Evolutionary conservation across 1,140 invertebrate genomes (phyloP), one percentile per base, ranked within the genome.

Genomic region (Drosophila kohkoa): DNA sequence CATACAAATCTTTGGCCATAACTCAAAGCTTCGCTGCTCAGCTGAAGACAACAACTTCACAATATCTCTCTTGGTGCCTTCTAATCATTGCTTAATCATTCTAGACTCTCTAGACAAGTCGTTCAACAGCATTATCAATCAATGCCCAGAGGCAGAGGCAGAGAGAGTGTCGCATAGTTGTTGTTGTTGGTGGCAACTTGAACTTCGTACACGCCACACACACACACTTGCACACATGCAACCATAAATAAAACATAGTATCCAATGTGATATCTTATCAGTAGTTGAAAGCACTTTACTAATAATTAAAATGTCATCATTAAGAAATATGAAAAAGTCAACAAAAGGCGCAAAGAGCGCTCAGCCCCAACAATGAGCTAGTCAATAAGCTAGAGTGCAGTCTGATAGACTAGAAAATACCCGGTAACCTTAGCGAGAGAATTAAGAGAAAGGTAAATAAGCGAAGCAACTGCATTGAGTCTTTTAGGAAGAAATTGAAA

Each of bases 281-380:
- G 86, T 74, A 66, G 75, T 85, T 81, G 78, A 81, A 85, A 89
- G 86, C 86, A 89, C 85, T 89, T 89, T 89, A 89, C 85, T 90
- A 89, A 89, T 89, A 89, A 89, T 89, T 89, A 89, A 89, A 89
- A 89, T 89, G 85, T 89, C 85, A 89, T 89, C 85, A 89, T 90
- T 85, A 85, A 90, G 85, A 89, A 89, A 89, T 89, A 89, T 89
- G 85, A 89, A 89, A 89, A 89, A 90, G 85, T 89, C 81, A 89
- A 89, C 81, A 89, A 71, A 87, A 64, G 48, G 55, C 49, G 55
- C 38, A 69, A 55, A 60, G 55, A 55, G 66, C 48, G 54, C 57
- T 52, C 65, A 69, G 28, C 57, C 46, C 49, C 45, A 57, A 48
- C 52, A 10, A 10, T 10, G 35, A 38, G 10, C 7, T 10, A 38